A percentile compares a stretch with the other conserved stretches of the same genome.
phyloP scores from a whole-genome alignment of 2,888 invertebrate genomes.

The Yponomeuta plumbellus region DNA sequence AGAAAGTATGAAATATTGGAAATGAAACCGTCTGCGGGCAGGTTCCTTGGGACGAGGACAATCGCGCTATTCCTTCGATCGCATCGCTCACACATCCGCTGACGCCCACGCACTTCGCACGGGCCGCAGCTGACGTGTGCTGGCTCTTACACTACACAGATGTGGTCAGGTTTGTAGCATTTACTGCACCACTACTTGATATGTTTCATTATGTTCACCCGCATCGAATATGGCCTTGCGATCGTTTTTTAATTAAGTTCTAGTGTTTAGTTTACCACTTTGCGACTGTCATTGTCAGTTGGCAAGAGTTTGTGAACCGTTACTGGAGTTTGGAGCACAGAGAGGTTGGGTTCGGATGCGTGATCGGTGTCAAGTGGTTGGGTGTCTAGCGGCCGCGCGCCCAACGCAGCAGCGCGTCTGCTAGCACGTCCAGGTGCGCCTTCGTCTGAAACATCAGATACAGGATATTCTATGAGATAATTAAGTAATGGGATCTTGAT shows the following conservation, averaged over 20 bases:
- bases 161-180: slow-evolving; percentile 62
- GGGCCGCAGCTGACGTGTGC: slow-evolving; percentile 6
- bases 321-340: not conserved
- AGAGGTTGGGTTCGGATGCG: slow-evolving; percentile 28
- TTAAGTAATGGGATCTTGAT: not conserved
- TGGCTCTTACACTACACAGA: slow-evolving; percentile 60
- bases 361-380: slow-evolving; percentile 33
- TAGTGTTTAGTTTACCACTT: slow-evolving; percentile 15
- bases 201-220: slow-evolving; percentile 69
- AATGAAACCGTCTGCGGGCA: slow-evolving; percentile 62
- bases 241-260: slow-evolving; percentile 40
- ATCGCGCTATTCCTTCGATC: slow-evolving; percentile 41
- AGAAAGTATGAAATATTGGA: slow-evolving; percentile 67
- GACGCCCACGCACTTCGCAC: slow-evolving; percentile 28
- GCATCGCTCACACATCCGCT: slow-evolving; percentile 25
- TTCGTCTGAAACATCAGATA: slow-evolving; percentile 84
- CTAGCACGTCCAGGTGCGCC: slow-evolving; percentile 95
- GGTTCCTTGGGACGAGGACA: slow-evolving; percentile 67
- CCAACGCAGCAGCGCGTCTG: slow-evolving; percentile 95
- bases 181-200: slow-evolving; percentile 71
- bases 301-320: slow-evolving; percentile 24
- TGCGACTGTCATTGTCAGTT: slow-evolving; percentile 29
- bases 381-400: slow-evolving; percentile 90
- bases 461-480: not conserved
- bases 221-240: slow-evolving; percentile 61